Conservation (phyloP, 2,888 invertebrate species). For the Pterostichus niger region DNA sequence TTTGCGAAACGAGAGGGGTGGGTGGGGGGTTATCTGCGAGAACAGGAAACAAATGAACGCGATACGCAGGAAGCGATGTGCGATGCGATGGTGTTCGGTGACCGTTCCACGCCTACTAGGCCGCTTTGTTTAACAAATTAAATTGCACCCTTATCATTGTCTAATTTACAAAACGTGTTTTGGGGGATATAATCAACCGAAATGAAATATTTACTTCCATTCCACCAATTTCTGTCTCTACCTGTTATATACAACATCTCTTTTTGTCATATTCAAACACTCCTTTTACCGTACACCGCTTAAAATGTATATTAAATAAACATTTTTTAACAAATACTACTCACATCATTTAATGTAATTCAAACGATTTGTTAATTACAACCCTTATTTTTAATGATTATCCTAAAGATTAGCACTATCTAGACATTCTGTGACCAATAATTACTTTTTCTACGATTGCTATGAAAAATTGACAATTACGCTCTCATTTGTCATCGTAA, state of each 20-base stretch:
- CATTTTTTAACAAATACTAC: no score
- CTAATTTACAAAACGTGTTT: constrained; percentile 58
- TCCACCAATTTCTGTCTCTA: constrained; percentile 19
- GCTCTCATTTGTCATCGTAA: no score
- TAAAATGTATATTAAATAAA: no score
- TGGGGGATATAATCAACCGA: constrained; percentile 46
- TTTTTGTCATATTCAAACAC: no score
- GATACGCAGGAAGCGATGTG: constrained; percentile 51
- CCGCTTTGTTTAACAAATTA: constrained; percentile 48
- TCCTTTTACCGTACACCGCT: no score
- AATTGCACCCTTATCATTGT: constrained; percentile 54
- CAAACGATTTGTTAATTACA: no score
- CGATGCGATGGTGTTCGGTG: constrained; percentile 51
- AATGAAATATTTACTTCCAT: constrained; percentile 45
- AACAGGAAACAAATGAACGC: constrained; percentile 55
- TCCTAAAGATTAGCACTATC: no score
- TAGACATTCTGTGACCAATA: no score
- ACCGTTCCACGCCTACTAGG: constrained; percentile 27
- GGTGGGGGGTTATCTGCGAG: constrained; percentile 8
- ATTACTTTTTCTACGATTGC: no score
- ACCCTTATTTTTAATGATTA: no score
- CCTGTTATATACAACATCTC: neutral
- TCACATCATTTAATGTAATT: no score
- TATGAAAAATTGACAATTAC: no score
- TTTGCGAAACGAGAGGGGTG: neutral